phyloP scores from a whole-genome alignment of 1,140 invertebrate genomes.

The Anastrepha obliqua region DNA sequence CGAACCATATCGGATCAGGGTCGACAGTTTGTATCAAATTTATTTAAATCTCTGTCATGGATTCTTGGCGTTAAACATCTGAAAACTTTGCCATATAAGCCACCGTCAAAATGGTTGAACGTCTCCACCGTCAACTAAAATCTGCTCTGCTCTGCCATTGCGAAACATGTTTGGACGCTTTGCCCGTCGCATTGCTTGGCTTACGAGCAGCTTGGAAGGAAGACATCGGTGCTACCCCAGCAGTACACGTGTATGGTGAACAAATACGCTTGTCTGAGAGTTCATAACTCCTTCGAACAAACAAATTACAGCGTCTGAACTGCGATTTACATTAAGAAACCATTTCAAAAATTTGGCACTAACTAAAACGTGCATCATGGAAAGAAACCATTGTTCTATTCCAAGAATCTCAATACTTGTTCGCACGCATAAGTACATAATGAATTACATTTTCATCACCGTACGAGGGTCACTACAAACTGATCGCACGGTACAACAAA shows the following conservation, averaged over 20 bases:
- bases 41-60: conserved; percentile 58
- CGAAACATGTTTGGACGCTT: conserved; percentile 62
- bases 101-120: conserved; percentile 68
- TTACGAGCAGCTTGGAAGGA: conserved; percentile 63
- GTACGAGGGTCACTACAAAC: conserved; percentile 58
- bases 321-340: not conserved
- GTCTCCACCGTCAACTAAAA: conserved; percentile 67
- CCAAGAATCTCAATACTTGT: conserved; percentile 58
- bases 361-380: conserved; percentile 52
- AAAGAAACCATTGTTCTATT: conserved; percentile 58
- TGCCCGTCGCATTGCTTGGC: conserved; percentile 64
- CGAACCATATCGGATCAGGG: conserved; percentile 72
- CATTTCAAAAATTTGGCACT: not conserved
- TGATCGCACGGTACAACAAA: conserved; percentile 51
- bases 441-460: conserved; percentile 57
- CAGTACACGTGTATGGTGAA: conserved; percentile 63
- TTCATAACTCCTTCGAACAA: conserved; percentile 57
- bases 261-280: conserved; percentile 60
- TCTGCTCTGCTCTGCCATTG: conserved; percentile 61
- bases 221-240: conserved; percentile 61
- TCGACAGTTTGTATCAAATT: conserved; percentile 67
- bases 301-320: no score
- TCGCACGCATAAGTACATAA: conserved; percentile 63
- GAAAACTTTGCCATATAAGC: conserved; percentile 71
- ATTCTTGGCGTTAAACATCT: conserved; percentile 59